Base-by-base conservation (phyloP, 2,113 vertebrate genomes). In the Callopanchax toddi region DNA sequence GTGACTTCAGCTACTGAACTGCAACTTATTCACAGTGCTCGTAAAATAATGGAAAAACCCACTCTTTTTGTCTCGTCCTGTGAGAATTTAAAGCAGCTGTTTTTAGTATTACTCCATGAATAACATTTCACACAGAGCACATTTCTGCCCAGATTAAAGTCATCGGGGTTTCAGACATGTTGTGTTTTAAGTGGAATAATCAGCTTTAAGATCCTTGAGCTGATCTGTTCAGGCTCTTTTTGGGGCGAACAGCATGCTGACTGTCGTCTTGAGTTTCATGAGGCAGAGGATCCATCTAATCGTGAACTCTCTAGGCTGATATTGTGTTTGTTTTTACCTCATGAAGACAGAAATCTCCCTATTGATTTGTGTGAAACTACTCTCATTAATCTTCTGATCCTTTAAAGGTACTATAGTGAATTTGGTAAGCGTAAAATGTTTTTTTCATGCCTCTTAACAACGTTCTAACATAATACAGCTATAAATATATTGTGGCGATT, bases 71-170 rank as follows among this genome's bases (percentile, higher is more conserved):
- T 43, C 17, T 43, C 17, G 0, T n/a, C 40, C 15, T 9, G 16
- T 43, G 16, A n/a, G 40, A 43, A 6, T 56, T 55, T 46, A 20
- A 4, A 26, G 17, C 13, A 42, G 52, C 73, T 64, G 52, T 62
- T 50, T 67, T 42, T 42, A 21, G 21, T 34, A 18, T 62, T 66
- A 67, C 61, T 62, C 55, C 36, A 26, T 57, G 32, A 69, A 71
- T 67, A 73, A 37, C 48, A n/a, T 49, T 46, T 79, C 37, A 59
- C 26, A 45, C 60, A 18, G 11, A 16, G 12, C 12, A 2, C 3
- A 36, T 34, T 44, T 42, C 42, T 57, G 45, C 1, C 20, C 18
- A 13, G 51, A 22, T 48, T 78, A 44, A 72, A 75, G 23, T 53
- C 46, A 26, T 34, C 51, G 29, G 34, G 43, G 18, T 18, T 18